Evolutionary conservation across 2,888 invertebrate species (phyloP), one percentile per base, ranked within the genome.

Genomic region (Ferrisia virgata): DNA sequence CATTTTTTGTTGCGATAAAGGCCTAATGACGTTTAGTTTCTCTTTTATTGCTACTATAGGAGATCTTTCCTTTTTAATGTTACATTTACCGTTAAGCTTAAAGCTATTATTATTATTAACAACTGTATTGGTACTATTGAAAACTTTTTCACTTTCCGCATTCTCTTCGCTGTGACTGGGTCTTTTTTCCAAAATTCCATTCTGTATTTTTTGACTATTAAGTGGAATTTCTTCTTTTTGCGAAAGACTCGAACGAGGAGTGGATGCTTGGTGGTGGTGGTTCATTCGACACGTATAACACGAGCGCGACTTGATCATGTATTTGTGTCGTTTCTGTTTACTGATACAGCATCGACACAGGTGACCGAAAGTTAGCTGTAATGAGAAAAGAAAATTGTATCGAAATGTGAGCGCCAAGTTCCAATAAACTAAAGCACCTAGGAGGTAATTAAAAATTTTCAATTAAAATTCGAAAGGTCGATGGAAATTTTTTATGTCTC

Each of bases 221-320:
- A 82, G 43, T 6, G 82, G 82, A n/a, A 82, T 82, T 33, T 82
- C 82, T 72, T 82, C 82, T 31, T 82, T 82, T 25, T 82, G 82
- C 15, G 82, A 82, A 3, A 82, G 40, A 31, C 82, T 82, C 18
- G 82, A 82, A 69, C 82, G 82, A n/a, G 82, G 82, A 40, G 82
- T 82, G 64, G 69, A 40, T 0, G 11, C 72, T 31, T 82, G 82
- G n/a, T 72, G 40, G 28, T 72, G 72, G 15, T 69, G 82, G 72
- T 82, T 82, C 69, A 72, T 40, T 15, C 82, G 82, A 33, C 72
- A 82, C 4, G 82, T 72, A 33, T 72, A 69, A 40, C 72, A 69
- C 5, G 82, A 82, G 43, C 82, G 82, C 4, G 72, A 72, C 28
- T 69, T 69, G 13, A 82, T 82, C 43, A 64, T 69, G 82, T 82